phyloP scores from a whole-genome alignment of 2,888 invertebrate species.

The Luperina nickerlii region DNA sequence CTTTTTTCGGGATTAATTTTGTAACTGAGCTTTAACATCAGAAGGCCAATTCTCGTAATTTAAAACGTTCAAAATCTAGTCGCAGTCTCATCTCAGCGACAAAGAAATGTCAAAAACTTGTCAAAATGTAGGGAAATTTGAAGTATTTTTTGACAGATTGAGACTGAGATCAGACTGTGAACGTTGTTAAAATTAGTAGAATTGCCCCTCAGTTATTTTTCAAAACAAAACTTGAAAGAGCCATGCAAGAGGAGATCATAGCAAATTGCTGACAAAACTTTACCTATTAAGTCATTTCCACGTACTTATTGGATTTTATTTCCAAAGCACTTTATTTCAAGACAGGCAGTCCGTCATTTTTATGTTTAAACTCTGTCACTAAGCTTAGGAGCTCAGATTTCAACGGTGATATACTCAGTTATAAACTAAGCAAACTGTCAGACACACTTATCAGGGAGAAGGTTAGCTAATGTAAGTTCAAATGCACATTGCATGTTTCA shows the following conservation, averaged over 20 bases:
- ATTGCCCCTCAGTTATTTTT: not conserved
- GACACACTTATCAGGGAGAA: not conserved
- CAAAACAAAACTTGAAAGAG: not conserved
- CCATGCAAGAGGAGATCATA: not conserved
- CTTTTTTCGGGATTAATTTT: too few relatives aligned
- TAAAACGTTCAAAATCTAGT: too few relatives aligned
- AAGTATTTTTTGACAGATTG: too few relatives aligned
- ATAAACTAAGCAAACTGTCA: not conserved
- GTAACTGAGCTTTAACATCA: too few relatives aligned
- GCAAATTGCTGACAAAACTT: not conserved
- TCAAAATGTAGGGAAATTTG: too few relatives aligned
- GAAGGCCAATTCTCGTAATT: too few relatives aligned
- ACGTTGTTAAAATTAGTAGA: too few relatives aligned
- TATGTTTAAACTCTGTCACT: not conserved
- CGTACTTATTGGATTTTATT: not conserved
- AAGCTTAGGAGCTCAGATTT: not conserved
- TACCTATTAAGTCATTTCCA: not conserved
- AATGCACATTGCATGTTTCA: not conserved
- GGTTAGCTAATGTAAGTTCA: not conserved
- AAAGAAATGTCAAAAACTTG: too few relatives aligned
- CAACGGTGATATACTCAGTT: not conserved
- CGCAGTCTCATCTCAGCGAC: too few relatives aligned
- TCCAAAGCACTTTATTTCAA: not conserved
- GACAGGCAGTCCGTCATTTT: not conserved
- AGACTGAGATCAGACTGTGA: too few relatives aligned